Percentiles rank a stretch among this genome's conserved stretches.
Conservation (phyloP, 1,140 invertebrate species). For the Eurosta solidaginis region DNA sequence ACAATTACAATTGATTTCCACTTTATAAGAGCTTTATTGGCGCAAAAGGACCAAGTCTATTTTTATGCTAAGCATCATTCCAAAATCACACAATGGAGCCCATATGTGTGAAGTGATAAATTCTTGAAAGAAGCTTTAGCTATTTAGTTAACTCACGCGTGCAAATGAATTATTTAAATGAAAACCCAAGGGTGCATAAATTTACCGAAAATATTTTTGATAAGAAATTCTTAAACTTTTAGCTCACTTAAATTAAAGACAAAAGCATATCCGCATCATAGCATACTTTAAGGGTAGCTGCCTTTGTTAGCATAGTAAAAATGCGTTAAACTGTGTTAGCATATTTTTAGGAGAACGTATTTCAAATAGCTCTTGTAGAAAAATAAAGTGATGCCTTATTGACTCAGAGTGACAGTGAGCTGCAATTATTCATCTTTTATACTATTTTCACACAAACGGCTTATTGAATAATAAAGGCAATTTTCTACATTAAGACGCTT, state of each 20-base stretch:
- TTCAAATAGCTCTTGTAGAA: too few relatives aligned
- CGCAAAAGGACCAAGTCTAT: not conserved
- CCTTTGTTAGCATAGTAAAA: not conserved
- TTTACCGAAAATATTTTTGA: not conserved
- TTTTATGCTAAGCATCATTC: too few relatives aligned
- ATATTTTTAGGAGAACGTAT: too few relatives aligned
- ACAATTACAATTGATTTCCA: not conserved
- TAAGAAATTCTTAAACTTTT: not conserved
- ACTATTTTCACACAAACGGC: too few relatives aligned
- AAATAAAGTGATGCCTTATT: too few relatives aligned
- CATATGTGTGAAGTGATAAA: not conserved
- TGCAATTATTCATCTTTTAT: too few relatives aligned
- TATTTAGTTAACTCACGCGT: not conserved
- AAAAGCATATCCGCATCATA: not conserved
- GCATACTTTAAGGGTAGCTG: not conserved
- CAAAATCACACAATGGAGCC: too few relatives aligned
- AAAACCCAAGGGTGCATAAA: not conserved
- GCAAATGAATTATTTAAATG: not conserved
- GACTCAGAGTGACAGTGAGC: too few relatives aligned
- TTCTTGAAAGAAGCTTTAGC: not conserved
- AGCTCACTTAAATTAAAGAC: too few relatives aligned
- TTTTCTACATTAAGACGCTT: too few relatives aligned
- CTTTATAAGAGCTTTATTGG: not conserved
- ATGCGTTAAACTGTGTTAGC: too few relatives aligned
- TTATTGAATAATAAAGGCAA: too few relatives aligned